phyloP scores from a whole-genome alignment of 2,113 vertebrate genomes.

The Leptocoma aspasia region DNA sequence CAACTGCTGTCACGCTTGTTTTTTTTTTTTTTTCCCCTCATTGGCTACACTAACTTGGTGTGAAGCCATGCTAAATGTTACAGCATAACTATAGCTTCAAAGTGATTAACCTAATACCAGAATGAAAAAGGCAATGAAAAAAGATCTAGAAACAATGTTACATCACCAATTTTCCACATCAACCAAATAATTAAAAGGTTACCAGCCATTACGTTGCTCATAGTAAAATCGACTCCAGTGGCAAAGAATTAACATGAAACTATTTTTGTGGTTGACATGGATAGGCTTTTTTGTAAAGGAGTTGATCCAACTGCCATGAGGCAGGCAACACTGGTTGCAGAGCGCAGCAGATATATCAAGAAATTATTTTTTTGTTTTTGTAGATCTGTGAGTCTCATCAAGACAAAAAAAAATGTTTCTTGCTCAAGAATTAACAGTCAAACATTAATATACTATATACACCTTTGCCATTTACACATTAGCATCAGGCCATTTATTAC shows the following conservation, averaged over 20 bases:
- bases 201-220: conserved; percentile 86
- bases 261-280: conserved; percentile 86
- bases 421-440: conserved; percentile 96
- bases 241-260: conserved; percentile 84
- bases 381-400: conserved; percentile 91
- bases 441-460: conserved; percentile 99
- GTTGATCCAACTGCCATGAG: conserved; percentile 83
- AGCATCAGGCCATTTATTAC: conserved; percentile 95
- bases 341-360: conserved; percentile 90
- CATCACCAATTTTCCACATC: conserved; percentile 94
- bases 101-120: conserved; percentile 92
- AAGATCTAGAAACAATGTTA: conserved; percentile 94
- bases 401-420: conserved; percentile 84
- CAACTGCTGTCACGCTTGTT: conserved; percentile 78
- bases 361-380: conserved; percentile 80
- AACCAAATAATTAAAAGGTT: conserved; percentile 93
- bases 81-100: conserved; percentile 96
- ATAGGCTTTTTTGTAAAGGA: conserved; percentile 82
- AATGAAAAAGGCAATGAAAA: conserved; percentile 94
- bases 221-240: conserved; percentile 88
- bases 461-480: conserved; percentile 97
- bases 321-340: conserved; percentile 90
- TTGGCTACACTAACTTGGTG: conserved; percentile 93
- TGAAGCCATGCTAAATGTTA: conserved; percentile 99
- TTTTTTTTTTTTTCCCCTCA: conserved; percentile 70